Conservation (phyloP, 2,797 vertebrate genomes). For the Forpus xanthops region DNA sequence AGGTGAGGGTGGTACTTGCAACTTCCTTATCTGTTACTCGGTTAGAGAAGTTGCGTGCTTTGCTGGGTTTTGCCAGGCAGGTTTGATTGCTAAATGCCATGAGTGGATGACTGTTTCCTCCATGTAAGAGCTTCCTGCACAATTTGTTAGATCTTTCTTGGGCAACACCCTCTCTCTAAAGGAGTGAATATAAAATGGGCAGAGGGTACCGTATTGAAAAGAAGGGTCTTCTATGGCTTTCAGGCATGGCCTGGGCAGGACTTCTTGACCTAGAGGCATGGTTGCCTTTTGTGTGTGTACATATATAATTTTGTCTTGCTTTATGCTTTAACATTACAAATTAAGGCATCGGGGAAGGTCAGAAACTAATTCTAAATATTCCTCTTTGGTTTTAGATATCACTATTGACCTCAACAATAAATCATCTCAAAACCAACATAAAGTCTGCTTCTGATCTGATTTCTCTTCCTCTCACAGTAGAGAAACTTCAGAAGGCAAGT, state of each 20-base stretch:
- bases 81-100: background rate
- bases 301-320: background rate
- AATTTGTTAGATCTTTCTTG: background rate
- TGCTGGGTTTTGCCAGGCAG: background rate
- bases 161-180: background rate
- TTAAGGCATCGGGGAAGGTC: background rate
- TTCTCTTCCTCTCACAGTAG: slow-evolving; percentile 89
- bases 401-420: slow-evolving; percentile 87
- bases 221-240: background rate
- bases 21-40: background rate
- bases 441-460: slow-evolving; percentile 94
- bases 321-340: background rate
- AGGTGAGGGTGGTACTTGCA: background rate
- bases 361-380: background rate
- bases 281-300: background rate
- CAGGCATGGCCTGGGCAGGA: background rate
- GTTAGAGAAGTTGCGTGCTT: background rate
- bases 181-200: background rate
- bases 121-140: background rate
- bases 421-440: slow-evolving; percentile 90
- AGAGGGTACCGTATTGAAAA: background rate
- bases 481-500: slow-evolving; percentile 94
- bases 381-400: slow-evolving; percentile 80
- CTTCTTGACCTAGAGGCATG: background rate
- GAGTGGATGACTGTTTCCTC: background rate